These are phyloP conservation scores for Clarias macrocephalus DNA, from an alignment of 2,113 vertebrate genomes.

Conservation along the genomic window DNA sequence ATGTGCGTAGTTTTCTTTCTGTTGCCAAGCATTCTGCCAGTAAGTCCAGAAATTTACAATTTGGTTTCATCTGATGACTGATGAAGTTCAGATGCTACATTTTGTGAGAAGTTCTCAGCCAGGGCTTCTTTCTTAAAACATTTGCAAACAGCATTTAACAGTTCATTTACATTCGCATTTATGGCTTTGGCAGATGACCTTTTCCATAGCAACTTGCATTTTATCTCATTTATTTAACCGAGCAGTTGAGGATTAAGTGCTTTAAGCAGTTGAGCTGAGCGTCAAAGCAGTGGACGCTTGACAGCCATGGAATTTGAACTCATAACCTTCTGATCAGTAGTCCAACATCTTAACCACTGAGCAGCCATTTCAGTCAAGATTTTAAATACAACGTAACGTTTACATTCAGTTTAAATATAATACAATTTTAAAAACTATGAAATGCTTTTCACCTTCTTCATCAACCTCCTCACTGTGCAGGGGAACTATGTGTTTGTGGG, in stretches of 20 bases:
- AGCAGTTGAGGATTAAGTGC: no score
- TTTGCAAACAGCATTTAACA: not conserved
- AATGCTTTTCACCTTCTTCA: not conserved
- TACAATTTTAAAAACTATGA: not conserved
- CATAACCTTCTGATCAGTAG: no score
- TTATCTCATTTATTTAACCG: no score
- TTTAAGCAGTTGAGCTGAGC: no score
- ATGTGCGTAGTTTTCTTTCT: not conserved
- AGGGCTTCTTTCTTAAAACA: not conserved
- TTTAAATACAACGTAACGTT: not conserved
- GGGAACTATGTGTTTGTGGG: not conserved
- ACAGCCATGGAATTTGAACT: no score
- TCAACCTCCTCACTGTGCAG: not conserved
- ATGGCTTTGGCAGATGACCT: no score
- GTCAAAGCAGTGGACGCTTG: no score
- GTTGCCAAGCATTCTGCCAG: not conserved
- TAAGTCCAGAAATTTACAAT: not conserved
- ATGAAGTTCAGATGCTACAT: not conserved
- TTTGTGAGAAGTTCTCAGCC: not conserved
- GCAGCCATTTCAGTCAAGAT: not conserved
- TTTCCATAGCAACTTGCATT: no score
- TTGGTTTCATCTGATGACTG: not conserved
- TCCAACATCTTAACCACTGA: no score
- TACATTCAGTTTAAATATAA: not conserved
- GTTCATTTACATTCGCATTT: not conserved